These are phyloP conservation scores for Urocolius indicus DNA, from an alignment of 2,113 vertebrate genomes.

Conservation along the genomic window DNA sequence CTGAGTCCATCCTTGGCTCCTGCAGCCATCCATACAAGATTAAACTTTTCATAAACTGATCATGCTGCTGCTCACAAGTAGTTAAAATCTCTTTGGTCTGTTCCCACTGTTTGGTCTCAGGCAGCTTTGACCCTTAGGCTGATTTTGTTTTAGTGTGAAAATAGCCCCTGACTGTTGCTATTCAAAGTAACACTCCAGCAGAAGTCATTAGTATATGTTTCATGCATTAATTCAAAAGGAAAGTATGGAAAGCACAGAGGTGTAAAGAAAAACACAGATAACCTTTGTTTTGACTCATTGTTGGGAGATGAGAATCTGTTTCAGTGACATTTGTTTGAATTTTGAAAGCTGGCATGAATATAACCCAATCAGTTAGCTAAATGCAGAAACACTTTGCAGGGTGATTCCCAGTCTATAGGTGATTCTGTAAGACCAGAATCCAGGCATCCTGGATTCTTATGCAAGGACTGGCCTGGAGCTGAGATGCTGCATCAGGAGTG, in stretches of 20 bases:
- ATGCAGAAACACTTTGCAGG: not conserved
- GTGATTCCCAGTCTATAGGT: not conserved
- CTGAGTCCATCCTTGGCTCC: not conserved
- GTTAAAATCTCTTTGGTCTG: not conserved
- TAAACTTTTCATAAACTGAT: not conserved
- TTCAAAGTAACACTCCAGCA: not conserved
- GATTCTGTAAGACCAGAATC: not conserved
- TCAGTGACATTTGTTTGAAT: not conserved
- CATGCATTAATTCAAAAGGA: not conserved
- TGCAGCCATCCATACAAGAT: fast-evolving
- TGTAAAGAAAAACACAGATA: not conserved
- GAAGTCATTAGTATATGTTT: not conserved
- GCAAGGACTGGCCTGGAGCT: not conserved
- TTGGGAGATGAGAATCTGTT: not conserved
- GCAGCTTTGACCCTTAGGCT: not conserved
- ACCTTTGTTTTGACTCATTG: not conserved
- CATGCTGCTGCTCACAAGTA: not conserved
- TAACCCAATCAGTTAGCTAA: not conserved
- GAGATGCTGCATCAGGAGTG: not conserved
- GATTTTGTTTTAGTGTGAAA: not conserved
- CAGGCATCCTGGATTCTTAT: not conserved
- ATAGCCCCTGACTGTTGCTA: not conserved
- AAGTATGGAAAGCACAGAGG: not conserved
- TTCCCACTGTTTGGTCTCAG: not conserved
- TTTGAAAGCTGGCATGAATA: not conserved